Base-by-base conservation (phyloP, 2,888 invertebrate genomes). In the Trissoscelio sp. region DNA sequence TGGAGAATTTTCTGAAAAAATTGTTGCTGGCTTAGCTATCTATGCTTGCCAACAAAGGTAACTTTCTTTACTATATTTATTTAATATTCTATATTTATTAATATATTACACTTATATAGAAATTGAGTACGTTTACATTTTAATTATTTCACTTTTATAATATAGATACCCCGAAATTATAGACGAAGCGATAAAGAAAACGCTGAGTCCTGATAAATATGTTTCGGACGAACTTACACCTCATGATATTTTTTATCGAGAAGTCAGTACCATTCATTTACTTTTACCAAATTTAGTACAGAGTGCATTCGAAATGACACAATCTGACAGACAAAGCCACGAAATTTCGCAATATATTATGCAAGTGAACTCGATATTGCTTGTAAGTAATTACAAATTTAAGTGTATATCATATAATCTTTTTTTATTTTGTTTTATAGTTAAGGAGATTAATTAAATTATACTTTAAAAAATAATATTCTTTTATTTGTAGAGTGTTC, bases 1-100 rank as follows among this genome's bases (percentile, higher is more conserved):
- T 75, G 93, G 95, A 80, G 96, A 95, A 90, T 94, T 96, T 87
- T 94, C 95, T 4, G 98, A 97, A 91, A 96, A 96, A 91, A 93
- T 97, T 75, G 93, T 95, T 11, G 95, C 95, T 0, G 96, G 96
- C 0, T 92, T 94, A 14, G 93, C 95, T 0, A 92, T 98, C 83
- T 94, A 95, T 83, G 93, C 93, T 60, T 92, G 95, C 69, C 96
- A 94, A 72, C 89, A 91, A 55, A 92, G 93, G 92, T 93, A n/a
- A 11, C 9, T 22, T 12, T 57, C 46, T 14, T 42, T 46, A 46
- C 3, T 46, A 34, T 12, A 42, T 16, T 42, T n/a, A 9, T 37
- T n/a, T 48, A 28, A 66, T 55, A n/a, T 53, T 66, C 57, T 78
- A 34, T 11, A 34, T 48, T 18, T 20, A 18, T 53, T 28, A 16